These are phyloP conservation scores for Drosophila parthenogenetica DNA, from an alignment of 2,888 invertebrate species.

Conservation along the genomic window DNA sequence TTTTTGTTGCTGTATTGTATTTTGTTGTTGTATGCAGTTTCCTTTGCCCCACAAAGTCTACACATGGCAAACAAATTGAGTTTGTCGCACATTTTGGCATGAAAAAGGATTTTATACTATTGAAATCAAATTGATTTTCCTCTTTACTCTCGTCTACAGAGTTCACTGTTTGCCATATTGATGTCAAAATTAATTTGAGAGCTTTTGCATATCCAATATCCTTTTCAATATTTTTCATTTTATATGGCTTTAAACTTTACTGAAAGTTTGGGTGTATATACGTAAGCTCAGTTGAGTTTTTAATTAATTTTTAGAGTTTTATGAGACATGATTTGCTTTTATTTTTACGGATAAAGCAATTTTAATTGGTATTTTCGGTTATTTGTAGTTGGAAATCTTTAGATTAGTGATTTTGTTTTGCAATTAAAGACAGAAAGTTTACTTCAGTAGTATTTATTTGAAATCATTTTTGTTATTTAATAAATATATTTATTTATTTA, in stretches of 20 bases:
- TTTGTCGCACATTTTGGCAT: slow-evolving; percentile 56
- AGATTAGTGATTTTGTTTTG: too few species aligned
- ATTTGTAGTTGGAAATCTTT: too few species aligned
- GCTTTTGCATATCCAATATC: slow-evolving; percentile 10
- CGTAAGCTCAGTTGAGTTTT: not conserved
- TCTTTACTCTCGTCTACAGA: not conserved
- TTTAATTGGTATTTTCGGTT: too few species aligned
- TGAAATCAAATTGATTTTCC: slow-evolving; percentile 41
- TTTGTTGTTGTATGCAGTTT: not conserved
- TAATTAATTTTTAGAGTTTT: not conserved
- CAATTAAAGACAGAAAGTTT: too few species aligned
- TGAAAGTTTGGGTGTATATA: not conserved
- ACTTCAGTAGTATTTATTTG: too few species aligned
- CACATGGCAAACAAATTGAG: slow-evolving; percentile 57
- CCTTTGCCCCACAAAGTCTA: slow-evolving; percentile 18
- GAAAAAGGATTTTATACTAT: slow-evolving; percentile 39
- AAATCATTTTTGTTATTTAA: not conserved
- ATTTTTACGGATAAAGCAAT: too few species aligned
- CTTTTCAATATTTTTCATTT: not conserved
- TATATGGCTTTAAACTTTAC: slow-evolving; percentile 1
- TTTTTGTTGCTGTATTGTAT: not conserved
- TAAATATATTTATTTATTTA: not conserved
- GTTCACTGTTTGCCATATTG: slow-evolving; percentile 22
- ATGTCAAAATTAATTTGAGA: slow-evolving; percentile 13
- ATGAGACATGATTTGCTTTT: too few species aligned